Base-by-base conservation (phyloP, 2,888 invertebrate species). In the Pollenia griseotomentosa region DNA sequence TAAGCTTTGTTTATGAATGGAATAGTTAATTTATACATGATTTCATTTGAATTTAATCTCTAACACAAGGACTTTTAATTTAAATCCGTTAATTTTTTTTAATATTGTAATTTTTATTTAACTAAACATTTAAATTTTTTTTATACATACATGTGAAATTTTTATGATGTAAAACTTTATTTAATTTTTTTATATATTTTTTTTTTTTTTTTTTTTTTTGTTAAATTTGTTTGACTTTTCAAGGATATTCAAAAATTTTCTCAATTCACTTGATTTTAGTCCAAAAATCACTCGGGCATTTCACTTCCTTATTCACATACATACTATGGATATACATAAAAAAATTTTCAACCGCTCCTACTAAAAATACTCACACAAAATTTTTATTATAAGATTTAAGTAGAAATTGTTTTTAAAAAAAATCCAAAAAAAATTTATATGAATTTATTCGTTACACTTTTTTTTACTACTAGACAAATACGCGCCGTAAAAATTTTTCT, bases 391-490 rank as follows among this genome's bases (percentile, higher is more conserved):
- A 63, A 63, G 14, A 16, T 63, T 63, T n/a, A 42, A 63, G 2
- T 10, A 63, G 44, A 9, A 42, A 63, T 63, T 63, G 42, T 16
- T 42, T 42, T 40, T 33, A 33, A 33, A 33, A 6, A 59, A 40
- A 40, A 59, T 57, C 14, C n/a, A 11, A 40, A 48, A 46, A 61
- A 23, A 48, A n/a, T n/a, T 1, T 46, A 55, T 3, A 61, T 23
- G 5, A 51, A 48, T 40, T 70, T 55, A 51, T 53, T 55, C 46
- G 9, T 57, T 19, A n/a, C 65, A 74, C 57, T 68, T 68, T 19
- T 59, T 66, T 73, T 46, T 46, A 65, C 42, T 66, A 42, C 33
- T 57, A 83, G 83, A 83, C 78, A 78, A 57, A 66, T 59, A 65
- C 78, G 83, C 71, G 83, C 83, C 71, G 78, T 16, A 51, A 65